Conservation (phyloP, 2,888 invertebrate species). For the Gibbula magus region DNA sequence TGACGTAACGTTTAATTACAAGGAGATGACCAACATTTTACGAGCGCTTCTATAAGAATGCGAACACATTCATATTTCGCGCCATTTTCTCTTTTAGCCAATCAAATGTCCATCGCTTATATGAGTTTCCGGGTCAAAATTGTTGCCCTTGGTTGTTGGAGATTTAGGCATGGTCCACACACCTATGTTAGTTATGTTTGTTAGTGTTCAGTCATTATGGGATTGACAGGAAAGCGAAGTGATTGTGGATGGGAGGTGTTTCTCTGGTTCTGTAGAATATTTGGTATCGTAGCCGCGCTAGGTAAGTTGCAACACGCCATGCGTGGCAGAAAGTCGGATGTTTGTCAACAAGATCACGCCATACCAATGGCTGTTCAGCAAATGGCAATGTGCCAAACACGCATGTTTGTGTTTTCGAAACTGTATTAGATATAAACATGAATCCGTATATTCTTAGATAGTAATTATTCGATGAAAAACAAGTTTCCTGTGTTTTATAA, state of each 20-base stretch:
- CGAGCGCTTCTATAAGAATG: too few species aligned
- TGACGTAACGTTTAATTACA: too few species aligned
- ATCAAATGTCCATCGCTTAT: not conserved
- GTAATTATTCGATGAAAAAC: not conserved
- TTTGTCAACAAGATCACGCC: conserved; percentile 24
- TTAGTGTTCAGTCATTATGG: not conserved
- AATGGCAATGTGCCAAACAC: not conserved
- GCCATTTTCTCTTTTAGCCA: not conserved
- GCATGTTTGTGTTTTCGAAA: not conserved
- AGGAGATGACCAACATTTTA: too few species aligned
- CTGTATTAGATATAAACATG: not conserved
- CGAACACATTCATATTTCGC: not conserved
- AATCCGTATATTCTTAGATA: not conserved
- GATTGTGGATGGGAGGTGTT: conserved; percentile 45
- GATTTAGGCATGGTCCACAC: not conserved
- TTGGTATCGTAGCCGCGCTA: conserved; percentile 52
- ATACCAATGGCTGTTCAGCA: not conserved
- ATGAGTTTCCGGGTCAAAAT: conserved; percentile 29
- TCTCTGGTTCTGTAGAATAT: conserved; percentile 50
- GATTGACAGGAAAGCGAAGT: conserved; percentile 29
- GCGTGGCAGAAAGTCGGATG: not conserved
- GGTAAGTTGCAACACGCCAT: conserved; percentile 47
- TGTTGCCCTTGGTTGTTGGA: conserved; percentile 20
- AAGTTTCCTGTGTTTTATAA: not conserved
- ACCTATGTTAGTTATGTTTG: not conserved